Base-by-base conservation (phyloP, 2,797 vertebrate species). In the Hylomyscus alleni region DNA sequence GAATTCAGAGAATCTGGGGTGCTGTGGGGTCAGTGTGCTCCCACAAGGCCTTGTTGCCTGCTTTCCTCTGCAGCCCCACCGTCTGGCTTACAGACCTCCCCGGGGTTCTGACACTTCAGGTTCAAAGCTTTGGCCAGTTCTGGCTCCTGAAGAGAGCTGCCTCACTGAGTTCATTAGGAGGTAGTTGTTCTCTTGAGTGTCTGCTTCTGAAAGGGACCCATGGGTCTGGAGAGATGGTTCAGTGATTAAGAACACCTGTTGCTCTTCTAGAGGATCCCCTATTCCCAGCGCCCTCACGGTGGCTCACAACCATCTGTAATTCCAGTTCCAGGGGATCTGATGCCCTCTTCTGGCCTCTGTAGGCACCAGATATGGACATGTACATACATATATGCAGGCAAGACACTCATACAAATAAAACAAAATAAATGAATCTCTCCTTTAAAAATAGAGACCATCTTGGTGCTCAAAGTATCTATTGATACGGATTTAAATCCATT, bases 401-500 rank as follows among this genome's bases (percentile, higher is more conserved):
- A 34, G 20, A 34, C 40, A 65, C 40, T 34, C 60, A 85, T 34
- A 67, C 17, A 85, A 31, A 85, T 67, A 62, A n/a, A 56, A 56
- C n/a, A 54, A 83, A 44, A 83, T 19, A 60, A 62, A 83, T 37
- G 26, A 44, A 83, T 31, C 24, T 31, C 37, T 62, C 26, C 44
- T 83, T 47, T 0, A 60, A 29, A 80, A 83, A 6, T 22, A 44
- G 24, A 44, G 11, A 13, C 0, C 22, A 4, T 7, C 9, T 31
- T 0, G 0, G 0, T 0, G 40, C 69, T 37, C 56, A 4, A 60
- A n/a, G 47, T 12, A 60, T 24, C 47, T 37, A 52, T 15, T 2
- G 31, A 9, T 4, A 9, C 40, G 50, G 24, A 14, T 19, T 22
- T 14, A 22, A 0, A 34, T 6, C 58, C 19, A 29, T 8, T n/a